A percentile compares a stretch with the other conserved stretches of the same genome.
Evolutionary conservation across 2,113 vertebrate genomes (phyloP).

Genomic region (Ammospiza nelsoni): DNA sequence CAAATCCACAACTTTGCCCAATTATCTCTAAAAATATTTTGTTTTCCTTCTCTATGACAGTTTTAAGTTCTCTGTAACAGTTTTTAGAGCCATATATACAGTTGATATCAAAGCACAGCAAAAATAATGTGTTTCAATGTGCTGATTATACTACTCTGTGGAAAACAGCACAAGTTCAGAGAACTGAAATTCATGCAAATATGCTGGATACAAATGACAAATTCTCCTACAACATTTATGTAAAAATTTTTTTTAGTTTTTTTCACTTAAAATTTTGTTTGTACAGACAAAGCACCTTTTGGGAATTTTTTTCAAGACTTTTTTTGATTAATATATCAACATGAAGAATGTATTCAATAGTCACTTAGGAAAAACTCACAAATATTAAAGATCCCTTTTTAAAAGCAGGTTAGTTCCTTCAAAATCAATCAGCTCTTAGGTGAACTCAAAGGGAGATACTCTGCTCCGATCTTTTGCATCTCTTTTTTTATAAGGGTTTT

Average conservation of each 20-base stretch:
- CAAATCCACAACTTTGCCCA: background rate
- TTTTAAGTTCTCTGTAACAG: background rate
- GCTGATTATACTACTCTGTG: background rate
- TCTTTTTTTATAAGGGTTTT: background rate
- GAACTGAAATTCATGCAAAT: background rate
- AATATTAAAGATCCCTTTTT: background rate
- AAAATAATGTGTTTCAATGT: background rate
- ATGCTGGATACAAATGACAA: background rate
- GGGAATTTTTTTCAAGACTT: background rate
- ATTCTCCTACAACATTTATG: background rate
- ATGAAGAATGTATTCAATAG: background rate
- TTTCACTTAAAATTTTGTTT: background rate
- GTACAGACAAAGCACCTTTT: background rate
- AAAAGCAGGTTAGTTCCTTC: background rate
- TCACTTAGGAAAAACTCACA: background rate
- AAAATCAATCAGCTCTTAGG: background rate
- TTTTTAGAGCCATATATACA: background rate
- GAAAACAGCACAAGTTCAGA: background rate
- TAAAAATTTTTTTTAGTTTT: background rate
- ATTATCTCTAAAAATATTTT: background rate
- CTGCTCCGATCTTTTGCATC: background rate
- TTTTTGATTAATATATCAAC: background rate
- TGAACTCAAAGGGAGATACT: background rate
- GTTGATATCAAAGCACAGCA: background rate
- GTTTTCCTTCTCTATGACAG: background rate